Base-by-base conservation (phyloP, 2,113 vertebrate genomes). In the Speoplatyrhinus poulsoni region DNA sequence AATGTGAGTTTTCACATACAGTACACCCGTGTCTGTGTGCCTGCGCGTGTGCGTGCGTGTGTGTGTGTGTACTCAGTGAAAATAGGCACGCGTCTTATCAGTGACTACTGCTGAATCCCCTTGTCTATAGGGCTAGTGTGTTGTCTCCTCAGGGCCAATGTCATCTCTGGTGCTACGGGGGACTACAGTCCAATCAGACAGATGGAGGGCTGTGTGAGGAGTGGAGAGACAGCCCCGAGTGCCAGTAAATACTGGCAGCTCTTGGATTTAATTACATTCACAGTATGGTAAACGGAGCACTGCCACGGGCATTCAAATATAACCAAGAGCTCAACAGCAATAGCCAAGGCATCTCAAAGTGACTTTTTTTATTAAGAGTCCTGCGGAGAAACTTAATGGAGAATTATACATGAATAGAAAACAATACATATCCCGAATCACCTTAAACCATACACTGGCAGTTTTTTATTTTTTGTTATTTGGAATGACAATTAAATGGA, bases 211-310 rank as follows among this genome's bases (percentile, higher is more conserved):
- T 82, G 85, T 90, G 88, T 88, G 80, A 85, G 82, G 81, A 86
- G 83, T 68, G 75, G 71, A 81, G 75, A 72, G 70, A 57, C 76
- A 59, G 68, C 57, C 75, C 62, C 49, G 50, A n/a, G 15, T 82
- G 91, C 91, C 87, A 89, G 89, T 86, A 86, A 91, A 91, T 79
- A 88, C 90, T 92, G 91, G 88, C 91, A 89, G 82, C 76, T 78
- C 81, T 85, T 87, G 86, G 80, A 89, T 90, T 93, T 93, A 93
- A 93, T 93, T 93, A 92, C 87, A 86, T 89, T 93, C 91, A 89
- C 92, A 93, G 90, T 93, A 91, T 92, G 91, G 90, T 88, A 86
- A 93, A 88, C 59, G 65, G 69, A 89, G 81, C 60, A 12, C 50
- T 90, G 90, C 90, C 88, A 90, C 73, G 15, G 86, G 88, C 75